phyloP scores from a whole-genome alignment of 1,140 invertebrate species.

The Stenopsyche tienmushanensis region DNA sequence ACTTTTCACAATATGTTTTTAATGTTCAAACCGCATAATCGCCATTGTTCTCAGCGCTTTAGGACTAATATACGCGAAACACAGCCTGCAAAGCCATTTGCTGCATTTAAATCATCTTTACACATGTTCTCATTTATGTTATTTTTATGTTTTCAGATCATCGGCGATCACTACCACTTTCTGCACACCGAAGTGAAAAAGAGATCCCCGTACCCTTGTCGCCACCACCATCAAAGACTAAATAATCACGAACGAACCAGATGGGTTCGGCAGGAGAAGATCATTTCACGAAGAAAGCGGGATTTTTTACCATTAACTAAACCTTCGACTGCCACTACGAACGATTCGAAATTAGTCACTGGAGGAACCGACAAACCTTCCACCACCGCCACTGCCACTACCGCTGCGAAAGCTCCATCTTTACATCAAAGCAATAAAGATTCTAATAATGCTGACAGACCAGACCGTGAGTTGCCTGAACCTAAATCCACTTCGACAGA shows the following conservation, averaged over 20 bases:
- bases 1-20: no score
- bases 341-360: not conserved
- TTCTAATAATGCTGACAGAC: constrained; percentile 10
- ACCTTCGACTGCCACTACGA: constrained; percentile 45
- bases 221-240: constrained; percentile 66
- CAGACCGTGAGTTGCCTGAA: constrained; percentile 29
- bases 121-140: constrained; percentile 5
- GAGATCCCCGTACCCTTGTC: constrained; percentile 68
- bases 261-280: constrained; percentile 71
- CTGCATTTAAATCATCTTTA: no score
- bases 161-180: constrained; percentile 79
- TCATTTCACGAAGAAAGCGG: constrained; percentile 68
- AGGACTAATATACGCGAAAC: no score
- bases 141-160: constrained; percentile 67
- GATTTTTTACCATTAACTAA: constrained; percentile 59
- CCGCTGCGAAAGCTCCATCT: no score
- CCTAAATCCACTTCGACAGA: constrained; percentile 1
- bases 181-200: constrained; percentile 71
- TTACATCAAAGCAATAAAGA: no score
- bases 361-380: constrained; percentile 39
- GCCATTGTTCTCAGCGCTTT: no score
- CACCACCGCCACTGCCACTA: not conserved
- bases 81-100: no score
- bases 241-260: constrained; percentile 68
- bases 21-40: no score